Percentiles rank a stretch among this genome's conserved stretches.
These are phyloP conservation scores for Anastrepha obliqua DNA, from an alignment of 1,140 invertebrate species.

Conservation along the genomic window DNA sequence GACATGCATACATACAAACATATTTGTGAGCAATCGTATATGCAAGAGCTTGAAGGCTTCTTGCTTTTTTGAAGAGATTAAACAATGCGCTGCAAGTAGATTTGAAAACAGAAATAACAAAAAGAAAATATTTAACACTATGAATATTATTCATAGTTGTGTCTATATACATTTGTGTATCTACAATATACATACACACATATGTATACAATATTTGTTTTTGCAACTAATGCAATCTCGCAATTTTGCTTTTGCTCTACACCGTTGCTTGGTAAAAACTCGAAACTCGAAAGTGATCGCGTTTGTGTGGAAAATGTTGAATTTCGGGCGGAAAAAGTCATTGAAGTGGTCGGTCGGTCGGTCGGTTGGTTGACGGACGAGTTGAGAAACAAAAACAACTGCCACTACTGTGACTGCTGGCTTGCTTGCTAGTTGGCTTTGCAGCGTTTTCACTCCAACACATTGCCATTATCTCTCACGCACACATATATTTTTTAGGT, in stretches of 20 bases:
- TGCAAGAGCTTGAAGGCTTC: conserved; percentile 45
- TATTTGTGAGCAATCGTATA: background rate
- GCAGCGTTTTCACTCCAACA: conserved; percentile 50
- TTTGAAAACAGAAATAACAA: conserved; percentile 26
- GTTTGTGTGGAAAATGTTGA: conserved; percentile 44
- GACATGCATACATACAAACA: background rate
- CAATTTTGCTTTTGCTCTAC: conserved; percentile 15
- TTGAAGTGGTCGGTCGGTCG: conserved; percentile 22
- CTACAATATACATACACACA: background rate
- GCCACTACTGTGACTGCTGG: background rate
- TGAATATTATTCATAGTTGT: background rate
- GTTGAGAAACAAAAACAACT: conserved; percentile 30
- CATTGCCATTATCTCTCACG: conserved; percentile 47
- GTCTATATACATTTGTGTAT: background rate
- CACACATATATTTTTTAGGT: conserved; percentile 44
- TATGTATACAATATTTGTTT: conserved; percentile 8
- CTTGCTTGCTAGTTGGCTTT: background rate
- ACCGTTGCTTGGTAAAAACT: conserved; percentile 18
- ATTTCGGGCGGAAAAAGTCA: conserved; percentile 51
- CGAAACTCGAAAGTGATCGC: conserved; percentile 47
- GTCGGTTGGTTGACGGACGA: background rate
- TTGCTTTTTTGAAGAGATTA: conserved; percentile 51
- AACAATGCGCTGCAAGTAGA: conserved; percentile 37
- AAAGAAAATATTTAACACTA: conserved; percentile 27
- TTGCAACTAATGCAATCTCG: conserved; percentile 51